phyloP scores from a whole-genome alignment of 1,140 invertebrate genomes.

The Pachyrhynchus sulphureomaculatus region DNA sequence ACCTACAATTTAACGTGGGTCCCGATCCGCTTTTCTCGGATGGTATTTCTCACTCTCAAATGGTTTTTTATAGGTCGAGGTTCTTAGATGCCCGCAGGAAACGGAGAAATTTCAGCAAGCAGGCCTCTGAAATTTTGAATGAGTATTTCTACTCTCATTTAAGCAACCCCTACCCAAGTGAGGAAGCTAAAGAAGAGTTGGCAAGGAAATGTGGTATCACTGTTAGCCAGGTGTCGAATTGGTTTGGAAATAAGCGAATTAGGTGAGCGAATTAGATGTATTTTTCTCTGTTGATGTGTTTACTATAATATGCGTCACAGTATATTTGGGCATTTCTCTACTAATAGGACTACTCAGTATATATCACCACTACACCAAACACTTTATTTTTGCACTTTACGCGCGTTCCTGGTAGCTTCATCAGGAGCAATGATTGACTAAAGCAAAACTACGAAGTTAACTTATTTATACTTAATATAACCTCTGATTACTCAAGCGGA shows the following conservation, averaged over 20 bases:
- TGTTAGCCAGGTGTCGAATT: slow-evolving; percentile 96
- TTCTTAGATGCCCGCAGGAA: slow-evolving; percentile 98
- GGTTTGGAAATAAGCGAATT: slow-evolving; percentile 99
- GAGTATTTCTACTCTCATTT: slow-evolving; percentile 99
- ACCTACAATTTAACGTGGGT: slow-evolving; percentile 1
- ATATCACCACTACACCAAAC: too few relatives aligned
- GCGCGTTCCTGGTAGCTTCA: too few relatives aligned
- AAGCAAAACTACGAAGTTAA: too few relatives aligned
- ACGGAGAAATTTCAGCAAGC: slow-evolving; percentile 99
- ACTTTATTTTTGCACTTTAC: too few relatives aligned
- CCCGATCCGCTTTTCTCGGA: too few relatives aligned
- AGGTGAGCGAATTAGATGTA: slow-evolving; percentile 53
- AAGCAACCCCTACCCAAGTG: slow-evolving; percentile 98
- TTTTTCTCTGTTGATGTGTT: neutral
- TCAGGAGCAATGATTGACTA: too few relatives aligned
- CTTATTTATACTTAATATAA: too few relatives aligned
- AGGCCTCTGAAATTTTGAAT: slow-evolving; percentile 99
- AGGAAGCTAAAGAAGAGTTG: slow-evolving; percentile 99
- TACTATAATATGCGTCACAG: too few relatives aligned
- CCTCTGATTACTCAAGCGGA: too few relatives aligned
- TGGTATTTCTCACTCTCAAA: too few relatives aligned
- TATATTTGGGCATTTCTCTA: too few relatives aligned
- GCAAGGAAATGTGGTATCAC: slow-evolving; percentile 99
- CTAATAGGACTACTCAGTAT: too few relatives aligned
- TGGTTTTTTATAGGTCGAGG: slow-evolving; percentile 66